Base-by-base conservation (phyloP, 2,888 invertebrate species). In the Ischnura elegans region DNA sequence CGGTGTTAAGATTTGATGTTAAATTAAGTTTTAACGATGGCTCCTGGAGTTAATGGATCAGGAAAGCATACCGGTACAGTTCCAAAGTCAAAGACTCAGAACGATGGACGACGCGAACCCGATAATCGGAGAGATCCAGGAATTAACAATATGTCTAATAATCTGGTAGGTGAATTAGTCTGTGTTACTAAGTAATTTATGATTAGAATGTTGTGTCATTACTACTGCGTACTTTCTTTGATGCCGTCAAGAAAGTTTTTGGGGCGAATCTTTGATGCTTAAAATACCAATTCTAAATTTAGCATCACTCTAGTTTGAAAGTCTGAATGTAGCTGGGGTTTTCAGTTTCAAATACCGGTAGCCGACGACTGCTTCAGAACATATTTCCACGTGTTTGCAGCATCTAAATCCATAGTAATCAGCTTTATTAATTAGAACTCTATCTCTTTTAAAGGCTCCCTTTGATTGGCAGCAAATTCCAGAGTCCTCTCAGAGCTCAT, bases 11-110 rank as follows among this genome's bases (percentile, higher is more conserved):
- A 66, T 45, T 86, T n/a, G 3, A 43, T 42, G 4, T 43, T 19
- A 29, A 21, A 3, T 10, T 29, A 4, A 51, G 29, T 55, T 55
- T 61, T 43, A 90, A 61, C 13, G 8, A 90, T 90, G 90, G 61
- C 90, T 90, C 90, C 90, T 61, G 90, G 90, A 90, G 90, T 90
- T 43, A 90, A 90, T 90, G 90, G 90, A 25, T 61, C 90, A 61
- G 90, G 90, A 90, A 90, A 90, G 66, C 61, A 90, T 94, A 97
- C 97, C 95, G 97, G 97, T 95, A 97, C 97, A 84, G 97, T 97
- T 95, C 97, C 97, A 94, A 97, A 97, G 96, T 96, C 97, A 93
- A 97, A 97, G 96, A 96, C 96, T 94, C 96, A 97, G 94, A 97
- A 97, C 95, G 97, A 97, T 90, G 61, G 90, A 66, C 61, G 61